These are phyloP conservation scores for Diadumene lineata DNA, from an alignment of 92 coral and sea anemone genomes.

Conservation along the genomic window DNA sequence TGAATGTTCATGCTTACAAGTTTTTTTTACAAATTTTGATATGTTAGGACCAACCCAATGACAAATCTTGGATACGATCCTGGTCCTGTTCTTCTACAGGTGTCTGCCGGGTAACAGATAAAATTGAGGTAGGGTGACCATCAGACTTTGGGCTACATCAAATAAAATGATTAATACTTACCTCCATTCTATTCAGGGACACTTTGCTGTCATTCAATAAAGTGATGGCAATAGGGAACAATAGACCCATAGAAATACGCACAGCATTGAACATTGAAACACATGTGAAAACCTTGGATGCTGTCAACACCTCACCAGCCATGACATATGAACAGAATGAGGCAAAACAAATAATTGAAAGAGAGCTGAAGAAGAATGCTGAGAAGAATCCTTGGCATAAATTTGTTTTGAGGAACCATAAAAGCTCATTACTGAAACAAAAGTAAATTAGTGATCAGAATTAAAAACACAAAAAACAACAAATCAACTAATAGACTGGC, in stretches of 20 bases:
- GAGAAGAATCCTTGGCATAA: slow-evolving; percentile 58
- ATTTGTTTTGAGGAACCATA: slow-evolving; percentile 61
- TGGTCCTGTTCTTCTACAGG: too few species aligned
- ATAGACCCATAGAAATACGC: slow-evolving; percentile 68
- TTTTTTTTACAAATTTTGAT: too few species aligned
- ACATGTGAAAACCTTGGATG: slow-evolving; percentile 80
- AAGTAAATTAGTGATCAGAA: too few species aligned
- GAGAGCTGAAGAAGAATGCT: slow-evolving; percentile 84
- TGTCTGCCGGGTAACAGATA: too few species aligned
- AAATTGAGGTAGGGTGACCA: too few species aligned
- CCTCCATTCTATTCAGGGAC: slow-evolving; percentile 74
- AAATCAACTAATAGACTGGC: too few species aligned
- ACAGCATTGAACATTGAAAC: slow-evolving; percentile 74
- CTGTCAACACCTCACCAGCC: slow-evolving; percentile 70
- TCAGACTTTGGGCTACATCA: too few species aligned
- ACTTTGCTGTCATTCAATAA: slow-evolving; percentile 70
- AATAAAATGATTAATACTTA: too few species aligned
- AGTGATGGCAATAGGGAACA: slow-evolving; percentile 77
- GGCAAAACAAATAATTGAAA: slow-evolving; percentile 59
- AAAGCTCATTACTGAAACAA: slow-evolving; percentile 57
- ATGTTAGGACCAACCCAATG: too few species aligned
- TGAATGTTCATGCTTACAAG: too few species aligned
- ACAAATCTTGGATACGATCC: too few species aligned
- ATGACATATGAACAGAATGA: slow-evolving; percentile 72
- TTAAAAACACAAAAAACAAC: too few species aligned